Evolutionary conservation across 2,113 vertebrate genomes (phyloP).

Genomic region (Clarias batrachus): DNA sequence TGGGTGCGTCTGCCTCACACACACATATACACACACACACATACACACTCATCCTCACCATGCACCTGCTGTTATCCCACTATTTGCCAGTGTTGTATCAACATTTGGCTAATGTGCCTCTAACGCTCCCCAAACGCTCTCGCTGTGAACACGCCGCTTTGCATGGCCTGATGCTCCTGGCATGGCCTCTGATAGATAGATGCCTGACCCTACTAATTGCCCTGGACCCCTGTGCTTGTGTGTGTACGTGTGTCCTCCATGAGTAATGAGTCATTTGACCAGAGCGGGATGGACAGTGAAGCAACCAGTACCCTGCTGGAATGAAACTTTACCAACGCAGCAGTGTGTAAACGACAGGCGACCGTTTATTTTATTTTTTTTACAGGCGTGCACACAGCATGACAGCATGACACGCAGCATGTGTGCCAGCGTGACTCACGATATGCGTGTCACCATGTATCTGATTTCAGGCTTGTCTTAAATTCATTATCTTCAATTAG

Average conservation of each 20-base stretch:
- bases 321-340: neutral
- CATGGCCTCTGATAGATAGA: constrained; percentile 44
- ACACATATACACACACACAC: constrained; percentile 15
- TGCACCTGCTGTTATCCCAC: constrained; percentile 44
- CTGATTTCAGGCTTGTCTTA: too few relatives aligned
- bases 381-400: neutral
- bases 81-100: constrained; percentile 42
- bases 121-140: constrained; percentile 24
- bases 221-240: constrained; percentile 39
- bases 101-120: constrained; percentile 46
- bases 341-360: neutral
- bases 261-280: constrained; percentile 48
- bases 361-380: neutral
- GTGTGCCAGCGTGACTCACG: neutral
- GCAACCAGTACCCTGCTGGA: neutral
- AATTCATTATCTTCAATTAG: neutral
- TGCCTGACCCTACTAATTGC: constrained; percentile 55
- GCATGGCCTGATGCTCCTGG: constrained; percentile 42
- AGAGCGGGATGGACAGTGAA: constrained; percentile 16
- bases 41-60: constrained; percentile 26
- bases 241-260: constrained; percentile 27
- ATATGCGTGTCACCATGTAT: too few relatives aligned
- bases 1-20: constrained; percentile 22
- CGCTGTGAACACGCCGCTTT: constrained; percentile 10
- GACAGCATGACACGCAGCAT: neutral